A percentile compares a stretch with the other conserved stretches of the same genome.
These are phyloP conservation scores for Triplophysa yarkandensis DNA, from an alignment of 2,797 vertebrate species.

Conservation along the genomic window DNA sequence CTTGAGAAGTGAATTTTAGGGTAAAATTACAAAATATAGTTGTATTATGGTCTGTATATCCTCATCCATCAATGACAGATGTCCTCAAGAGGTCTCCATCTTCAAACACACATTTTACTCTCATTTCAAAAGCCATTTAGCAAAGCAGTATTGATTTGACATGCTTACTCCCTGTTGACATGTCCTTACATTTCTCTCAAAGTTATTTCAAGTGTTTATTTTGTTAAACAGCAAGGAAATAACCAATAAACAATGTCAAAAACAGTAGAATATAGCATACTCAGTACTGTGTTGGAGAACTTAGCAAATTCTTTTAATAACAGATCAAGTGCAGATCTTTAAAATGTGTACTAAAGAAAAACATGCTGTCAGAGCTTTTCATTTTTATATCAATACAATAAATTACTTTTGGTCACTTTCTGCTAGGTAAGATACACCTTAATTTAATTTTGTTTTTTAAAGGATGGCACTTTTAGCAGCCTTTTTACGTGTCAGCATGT, in stretches of 20 bases:
- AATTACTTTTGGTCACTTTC: neutral
- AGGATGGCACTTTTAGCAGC: neutral
- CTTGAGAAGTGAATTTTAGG: too few relatives aligned
- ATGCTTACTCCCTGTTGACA: neutral
- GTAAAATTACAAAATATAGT: too few relatives aligned
- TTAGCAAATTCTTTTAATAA: too few relatives aligned
- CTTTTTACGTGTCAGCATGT: neutral
- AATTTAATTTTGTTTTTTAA: neutral
- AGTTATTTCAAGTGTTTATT: too few relatives aligned
- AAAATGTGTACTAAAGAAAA: neutral
- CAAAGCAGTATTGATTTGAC: neutral
- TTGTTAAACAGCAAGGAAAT: too few relatives aligned
- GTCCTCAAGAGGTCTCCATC: neutral
- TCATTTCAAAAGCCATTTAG: neutral
- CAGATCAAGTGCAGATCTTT: too few relatives aligned
- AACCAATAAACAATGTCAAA: too few relatives aligned
- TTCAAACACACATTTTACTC: neutral
- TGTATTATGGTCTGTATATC: neutral
- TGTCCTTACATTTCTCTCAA: neutral
- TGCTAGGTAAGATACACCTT: neutral
- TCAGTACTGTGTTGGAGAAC: too few relatives aligned
- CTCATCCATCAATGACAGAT: neutral
- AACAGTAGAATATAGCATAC: too few relatives aligned
- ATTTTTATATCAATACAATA: neutral
- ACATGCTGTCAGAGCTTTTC: neutral